A percentile compares a stretch with the other conserved stretches of the same genome.
phyloP scores from a whole-genome alignment of 2,113 vertebrate genomes.

The Stigmatopora argus region DNA sequence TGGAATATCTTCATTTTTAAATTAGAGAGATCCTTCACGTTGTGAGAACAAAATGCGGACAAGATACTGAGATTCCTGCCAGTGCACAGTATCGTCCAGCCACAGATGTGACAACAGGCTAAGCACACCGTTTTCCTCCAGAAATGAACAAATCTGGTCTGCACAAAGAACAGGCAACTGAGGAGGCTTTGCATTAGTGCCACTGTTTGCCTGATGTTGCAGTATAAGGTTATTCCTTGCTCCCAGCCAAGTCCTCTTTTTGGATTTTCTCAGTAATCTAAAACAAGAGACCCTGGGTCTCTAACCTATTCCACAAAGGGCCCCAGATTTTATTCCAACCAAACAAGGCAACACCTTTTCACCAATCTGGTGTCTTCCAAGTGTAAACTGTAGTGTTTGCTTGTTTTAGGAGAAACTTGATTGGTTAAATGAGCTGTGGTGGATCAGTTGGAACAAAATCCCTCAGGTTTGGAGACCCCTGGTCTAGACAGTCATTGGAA shows the following conservation, averaged over 20 bases:
- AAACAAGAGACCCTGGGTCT: not conserved
- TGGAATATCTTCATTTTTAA: constrained; percentile 23
- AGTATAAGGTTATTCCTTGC: not conserved
- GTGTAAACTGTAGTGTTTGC: too few relatives aligned
- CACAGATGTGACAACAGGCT: constrained; percentile 40
- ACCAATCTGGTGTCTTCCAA: too few relatives aligned
- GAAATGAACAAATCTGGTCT: constrained; percentile 27
- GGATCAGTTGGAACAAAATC: too few relatives aligned
- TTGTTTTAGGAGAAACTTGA: too few relatives aligned
- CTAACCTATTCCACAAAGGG: too few relatives aligned
- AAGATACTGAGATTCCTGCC: constrained; percentile 25
- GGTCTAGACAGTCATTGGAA: too few relatives aligned
- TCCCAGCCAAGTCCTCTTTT: not conserved
- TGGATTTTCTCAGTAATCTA: not conserved
- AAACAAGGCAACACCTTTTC: too few relatives aligned
- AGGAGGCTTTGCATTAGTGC: constrained; percentile 18
- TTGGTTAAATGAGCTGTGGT: too few relatives aligned
- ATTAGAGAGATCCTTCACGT: constrained; percentile 18
- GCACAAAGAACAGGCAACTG: constrained; percentile 16
- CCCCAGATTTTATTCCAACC: too few relatives aligned
- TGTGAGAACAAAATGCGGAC: constrained; percentile 28
- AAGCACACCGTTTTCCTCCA: constrained; percentile 22
- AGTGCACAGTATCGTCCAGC: constrained; percentile 41
- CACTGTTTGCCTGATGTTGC: constrained; percentile 7
- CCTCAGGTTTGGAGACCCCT: too few relatives aligned